These are phyloP conservation scores for Pagetopsis macropterus DNA, from an alignment of 2,797 vertebrate species.

Conservation along the genomic window DNA sequence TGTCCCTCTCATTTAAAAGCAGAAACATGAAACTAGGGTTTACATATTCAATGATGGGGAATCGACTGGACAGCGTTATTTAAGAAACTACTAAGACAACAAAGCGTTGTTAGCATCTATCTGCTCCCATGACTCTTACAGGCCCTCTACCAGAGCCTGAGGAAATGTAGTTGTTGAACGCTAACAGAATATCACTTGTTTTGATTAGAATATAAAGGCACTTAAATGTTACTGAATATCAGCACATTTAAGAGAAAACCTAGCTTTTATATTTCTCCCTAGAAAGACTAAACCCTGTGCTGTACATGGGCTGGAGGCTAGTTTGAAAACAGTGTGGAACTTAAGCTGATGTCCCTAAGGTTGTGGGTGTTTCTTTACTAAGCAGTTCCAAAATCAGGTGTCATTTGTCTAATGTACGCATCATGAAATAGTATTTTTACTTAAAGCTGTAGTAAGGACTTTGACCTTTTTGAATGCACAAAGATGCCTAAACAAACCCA, in stretches of 20 bases:
- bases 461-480: neutral
- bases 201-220: neutral
- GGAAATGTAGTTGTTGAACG: neutral
- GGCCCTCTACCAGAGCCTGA: no score
- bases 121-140: slow-evolving; percentile 15
- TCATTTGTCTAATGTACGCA: neutral
- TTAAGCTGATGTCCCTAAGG: no score
- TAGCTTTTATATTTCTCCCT: neutral
- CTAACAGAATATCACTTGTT: slow-evolving; percentile 3
- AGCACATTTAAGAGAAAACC: neutral
- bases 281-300: neutral
- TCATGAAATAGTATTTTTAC: neutral
- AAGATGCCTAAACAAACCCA: neutral
- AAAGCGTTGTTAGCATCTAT: slow-evolving; percentile 3
- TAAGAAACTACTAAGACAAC: neutral
- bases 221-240: neutral
- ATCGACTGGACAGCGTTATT: neutral
- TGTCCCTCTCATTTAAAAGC: neutral
- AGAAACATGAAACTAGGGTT: neutral
- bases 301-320: neutral
- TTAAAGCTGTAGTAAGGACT: neutral
- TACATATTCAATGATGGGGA: neutral
- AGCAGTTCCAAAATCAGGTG: neutral
- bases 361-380: neutral
- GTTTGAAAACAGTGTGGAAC: neutral